phyloP scores from a whole-genome alignment of 2,888 invertebrate genomes.

The Junonia oenone region DNA sequence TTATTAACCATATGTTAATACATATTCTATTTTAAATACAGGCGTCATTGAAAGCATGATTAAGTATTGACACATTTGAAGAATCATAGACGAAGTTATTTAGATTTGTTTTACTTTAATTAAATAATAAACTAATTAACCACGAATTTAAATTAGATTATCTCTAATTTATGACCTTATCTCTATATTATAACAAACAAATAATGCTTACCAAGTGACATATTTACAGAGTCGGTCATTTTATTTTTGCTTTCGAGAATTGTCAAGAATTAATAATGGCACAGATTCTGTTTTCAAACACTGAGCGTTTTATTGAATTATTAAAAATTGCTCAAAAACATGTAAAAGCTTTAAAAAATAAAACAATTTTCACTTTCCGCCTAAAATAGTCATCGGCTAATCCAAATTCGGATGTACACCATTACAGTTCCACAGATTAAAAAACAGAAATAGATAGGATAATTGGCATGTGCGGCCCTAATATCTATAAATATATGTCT shows the following conservation, averaged over 20 bases:
- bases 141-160: neutral
- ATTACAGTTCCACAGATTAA: neutral
- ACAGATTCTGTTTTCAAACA: neutral
- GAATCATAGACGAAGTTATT: neutral
- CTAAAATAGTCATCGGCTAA: constrained; percentile 12
- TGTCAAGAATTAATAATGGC: neutral
- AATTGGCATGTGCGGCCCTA: too few relatives aligned
- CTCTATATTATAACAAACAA: constrained; percentile 1
- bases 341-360: constrained; percentile 1
- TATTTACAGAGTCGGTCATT: constrained; percentile 66
- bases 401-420: neutral
- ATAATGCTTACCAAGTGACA: constrained; percentile 61
- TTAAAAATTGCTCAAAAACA: neutral
- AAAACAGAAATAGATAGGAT: neutral
- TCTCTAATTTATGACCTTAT: neutral
- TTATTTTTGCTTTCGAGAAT: neutral
- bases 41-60: constrained; percentile 15
- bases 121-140: neutral
- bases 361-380: constrained; percentile 11
- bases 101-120: neutral
- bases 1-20: neutral
- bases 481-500: too few relatives aligned
- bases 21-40: constrained; percentile 9
- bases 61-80: neutral
- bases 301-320: neutral